Evolutionary conservation across 1,140 invertebrate species (phyloP).

Genomic region (Lamellibrachia luymesi): DNA sequence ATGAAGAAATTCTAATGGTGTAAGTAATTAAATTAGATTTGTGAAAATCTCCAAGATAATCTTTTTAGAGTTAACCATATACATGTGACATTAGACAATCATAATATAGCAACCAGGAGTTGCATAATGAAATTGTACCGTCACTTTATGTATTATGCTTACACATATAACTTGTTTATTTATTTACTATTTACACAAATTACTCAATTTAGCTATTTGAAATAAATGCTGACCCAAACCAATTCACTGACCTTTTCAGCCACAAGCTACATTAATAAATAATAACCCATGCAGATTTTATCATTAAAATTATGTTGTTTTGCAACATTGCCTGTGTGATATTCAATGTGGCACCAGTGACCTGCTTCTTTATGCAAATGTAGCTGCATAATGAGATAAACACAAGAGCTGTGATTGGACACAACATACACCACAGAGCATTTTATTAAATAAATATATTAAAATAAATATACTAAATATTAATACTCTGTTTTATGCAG

Average conservation of each 20-base stretch:
- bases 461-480: too few relatives aligned
- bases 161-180: neutral
- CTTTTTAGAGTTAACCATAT: neutral
- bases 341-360: neutral
- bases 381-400: neutral
- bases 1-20: neutral
- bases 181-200: neutral
- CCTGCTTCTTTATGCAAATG: neutral
- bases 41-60: neutral
- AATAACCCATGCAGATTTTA: neutral
- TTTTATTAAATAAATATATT: too few relatives aligned
- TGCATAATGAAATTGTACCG: too few relatives aligned
- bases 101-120: neutral
- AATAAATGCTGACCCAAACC: neutral
- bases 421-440: neutral
- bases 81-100: neutral
- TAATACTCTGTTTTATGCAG: neutral
- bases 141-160: neutral
- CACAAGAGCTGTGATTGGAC: neutral
- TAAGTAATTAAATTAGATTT: neutral
- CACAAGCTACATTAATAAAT: neutral
- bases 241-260: neutral
- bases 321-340: neutral
- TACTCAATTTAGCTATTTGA: neutral
- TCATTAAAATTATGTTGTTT: neutral